Evolutionary conservation across 92 coral and sea anemone species (phyloP).

Genomic region (Heliopora coerulea): DNA sequence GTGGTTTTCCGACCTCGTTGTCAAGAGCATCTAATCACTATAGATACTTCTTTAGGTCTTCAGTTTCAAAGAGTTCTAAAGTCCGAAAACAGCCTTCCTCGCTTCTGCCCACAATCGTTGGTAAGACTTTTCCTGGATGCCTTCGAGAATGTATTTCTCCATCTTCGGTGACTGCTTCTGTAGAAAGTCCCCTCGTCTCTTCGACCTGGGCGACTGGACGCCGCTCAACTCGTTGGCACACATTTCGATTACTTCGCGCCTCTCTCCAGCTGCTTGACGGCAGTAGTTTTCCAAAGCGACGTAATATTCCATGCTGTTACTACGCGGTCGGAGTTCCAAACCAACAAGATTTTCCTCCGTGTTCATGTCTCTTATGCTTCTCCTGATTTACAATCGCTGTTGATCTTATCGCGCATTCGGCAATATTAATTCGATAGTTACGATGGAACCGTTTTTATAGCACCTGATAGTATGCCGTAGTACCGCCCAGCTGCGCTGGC

Average conservation of each 20-base stretch:
- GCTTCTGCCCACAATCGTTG: not conserved
- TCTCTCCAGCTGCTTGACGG: not conserved
- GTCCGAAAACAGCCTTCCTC: not conserved
- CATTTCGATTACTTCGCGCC: not conserved
- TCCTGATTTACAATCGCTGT: no score
- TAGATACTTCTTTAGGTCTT: no score
- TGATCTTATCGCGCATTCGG: no score
- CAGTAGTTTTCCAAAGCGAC: not conserved
- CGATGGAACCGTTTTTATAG: no score
- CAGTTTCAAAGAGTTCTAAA: no score
- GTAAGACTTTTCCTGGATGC: conserved; percentile 1
- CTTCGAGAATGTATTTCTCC: not conserved
- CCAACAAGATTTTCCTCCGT: no score
- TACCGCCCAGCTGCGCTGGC: no score
- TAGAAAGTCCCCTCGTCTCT: not conserved
- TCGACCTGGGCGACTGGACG: not conserved
- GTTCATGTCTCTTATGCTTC: no score
- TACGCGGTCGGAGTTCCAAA: not conserved
- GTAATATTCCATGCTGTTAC: conserved; percentile 3
- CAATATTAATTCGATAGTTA: no score
- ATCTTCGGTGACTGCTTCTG: conserved; percentile 1
- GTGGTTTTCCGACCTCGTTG: no score
- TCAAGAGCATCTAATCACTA: no score
- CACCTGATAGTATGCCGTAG: no score
- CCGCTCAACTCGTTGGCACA: not conserved